A percentile compares a stretch with the other conserved stretches of the same genome.
Conservation (phyloP, 1,140 invertebrate genomes). For the Geopemphigus sp. region DNA sequence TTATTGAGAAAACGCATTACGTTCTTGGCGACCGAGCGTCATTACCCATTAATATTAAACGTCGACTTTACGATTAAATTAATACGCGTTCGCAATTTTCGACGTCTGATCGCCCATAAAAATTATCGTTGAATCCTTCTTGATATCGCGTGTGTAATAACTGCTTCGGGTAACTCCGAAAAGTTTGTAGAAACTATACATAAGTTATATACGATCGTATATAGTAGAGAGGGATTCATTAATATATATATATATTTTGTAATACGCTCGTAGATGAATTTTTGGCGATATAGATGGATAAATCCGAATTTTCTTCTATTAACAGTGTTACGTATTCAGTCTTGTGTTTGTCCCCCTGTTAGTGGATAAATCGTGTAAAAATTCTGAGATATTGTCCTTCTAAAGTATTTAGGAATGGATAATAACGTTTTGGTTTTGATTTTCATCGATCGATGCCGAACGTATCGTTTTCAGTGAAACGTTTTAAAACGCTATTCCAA, state of each 20-base stretch:
- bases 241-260: slow-evolving; percentile 10
- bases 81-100: not conserved
- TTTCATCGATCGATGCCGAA: no score
- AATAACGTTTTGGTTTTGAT: no score
- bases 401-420: no score
- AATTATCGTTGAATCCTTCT: not conserved
- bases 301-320: not conserved
- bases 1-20: no score
- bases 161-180: slow-evolving; percentile 6
- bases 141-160: not conserved
- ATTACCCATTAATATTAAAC: no score
- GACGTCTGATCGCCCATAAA: not conserved
- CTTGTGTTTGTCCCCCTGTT: no score
- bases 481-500: no score
- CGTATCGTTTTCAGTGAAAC: no score
- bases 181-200: not conserved
- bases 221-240: not conserved
- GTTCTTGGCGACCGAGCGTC: no score
- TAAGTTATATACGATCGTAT: not conserved
- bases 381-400: no score
- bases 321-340: no score
- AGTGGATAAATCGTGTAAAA: no score
- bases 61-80: not conserved
- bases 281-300: not conserved
- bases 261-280: not conserved